These are phyloP conservation scores for Odontamblyopus rebecca DNA, from an alignment of 2,797 vertebrate genomes.

Conservation along the genomic window DNA sequence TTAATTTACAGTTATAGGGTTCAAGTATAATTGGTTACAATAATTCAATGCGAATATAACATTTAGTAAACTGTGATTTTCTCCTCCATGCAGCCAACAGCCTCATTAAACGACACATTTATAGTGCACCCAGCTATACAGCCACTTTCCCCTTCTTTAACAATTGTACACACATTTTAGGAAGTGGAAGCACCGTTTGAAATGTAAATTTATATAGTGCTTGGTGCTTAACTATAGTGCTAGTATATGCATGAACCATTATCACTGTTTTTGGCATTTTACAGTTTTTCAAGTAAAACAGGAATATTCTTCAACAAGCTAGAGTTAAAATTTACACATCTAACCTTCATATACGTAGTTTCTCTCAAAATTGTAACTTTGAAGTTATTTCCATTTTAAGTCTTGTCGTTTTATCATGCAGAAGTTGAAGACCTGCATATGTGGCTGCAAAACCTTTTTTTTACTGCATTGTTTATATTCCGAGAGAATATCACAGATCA, in stretches of 20 bases:
- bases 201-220: neutral
- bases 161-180: neutral
- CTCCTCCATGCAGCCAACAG: neutral
- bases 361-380: too few relatives aligned
- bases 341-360: too few relatives aligned
- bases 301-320: neutral
- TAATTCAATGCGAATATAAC: neutral
- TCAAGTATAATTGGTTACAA: neutral
- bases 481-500: neutral
- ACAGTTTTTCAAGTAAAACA: neutral
- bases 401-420: neutral
- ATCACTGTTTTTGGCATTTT: neutral
- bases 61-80: conserved; percentile 1
- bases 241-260: neutral
- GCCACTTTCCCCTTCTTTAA: neutral
- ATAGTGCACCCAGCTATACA: neutral
- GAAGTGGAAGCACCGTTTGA: neutral
- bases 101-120: neutral
- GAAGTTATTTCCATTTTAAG: neutral
- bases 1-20: neutral
- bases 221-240: neutral
- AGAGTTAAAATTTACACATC: neutral
- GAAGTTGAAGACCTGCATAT: neutral
- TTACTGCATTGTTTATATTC: neutral
- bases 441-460: neutral